These are phyloP conservation scores for Piezodorus guildinii DNA, from an alignment of 1,140 invertebrate genomes.

Conservation along the genomic window DNA sequence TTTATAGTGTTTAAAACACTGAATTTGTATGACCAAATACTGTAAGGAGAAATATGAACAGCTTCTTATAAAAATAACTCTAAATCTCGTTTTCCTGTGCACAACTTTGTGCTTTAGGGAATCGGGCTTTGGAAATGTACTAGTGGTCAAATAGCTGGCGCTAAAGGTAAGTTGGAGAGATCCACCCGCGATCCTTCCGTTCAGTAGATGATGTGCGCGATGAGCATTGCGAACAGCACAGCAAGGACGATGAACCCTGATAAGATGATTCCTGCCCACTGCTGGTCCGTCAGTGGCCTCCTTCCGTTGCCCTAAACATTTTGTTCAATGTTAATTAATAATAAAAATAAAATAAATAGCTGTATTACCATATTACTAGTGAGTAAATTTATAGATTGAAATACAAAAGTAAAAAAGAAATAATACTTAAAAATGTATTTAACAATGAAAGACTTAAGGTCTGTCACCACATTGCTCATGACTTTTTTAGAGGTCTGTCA, in stretches of 20 bases:
- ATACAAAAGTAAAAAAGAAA: too few species aligned
- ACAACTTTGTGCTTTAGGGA: slow-evolving; percentile 14
- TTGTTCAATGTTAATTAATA: too few species aligned
- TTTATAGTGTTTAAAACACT: slow-evolving; percentile 26
- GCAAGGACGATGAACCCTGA: slow-evolving; percentile 48
- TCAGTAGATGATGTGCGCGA: slow-evolving; percentile 33
- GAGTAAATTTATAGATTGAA: too few species aligned
- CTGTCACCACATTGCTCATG: too few species aligned
- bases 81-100: slow-evolving; percentile 17
- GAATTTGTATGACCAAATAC: slow-evolving; percentile 22
- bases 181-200: neutral
- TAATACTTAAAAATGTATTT: too few species aligned
- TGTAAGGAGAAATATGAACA: slow-evolving; percentile 17
- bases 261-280: slow-evolving; percentile 50
- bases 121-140: slow-evolving; percentile 12
- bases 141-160: slow-evolving; percentile 10
- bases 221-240: slow-evolving; percentile 46
- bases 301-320: slow-evolving; percentile 32
- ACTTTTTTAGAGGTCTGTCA: too few species aligned
- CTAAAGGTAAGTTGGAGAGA: slow-evolving; percentile 2
- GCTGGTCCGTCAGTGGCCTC: slow-evolving; percentile 46
- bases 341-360: too few species aligned
- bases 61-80: slow-evolving; percentile 25
- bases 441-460: too few species aligned
- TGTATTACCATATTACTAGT: too few species aligned